These are phyloP conservation scores for Bombus huntii DNA, from an alignment of 1,140 invertebrate species.

Conservation along the genomic window DNA sequence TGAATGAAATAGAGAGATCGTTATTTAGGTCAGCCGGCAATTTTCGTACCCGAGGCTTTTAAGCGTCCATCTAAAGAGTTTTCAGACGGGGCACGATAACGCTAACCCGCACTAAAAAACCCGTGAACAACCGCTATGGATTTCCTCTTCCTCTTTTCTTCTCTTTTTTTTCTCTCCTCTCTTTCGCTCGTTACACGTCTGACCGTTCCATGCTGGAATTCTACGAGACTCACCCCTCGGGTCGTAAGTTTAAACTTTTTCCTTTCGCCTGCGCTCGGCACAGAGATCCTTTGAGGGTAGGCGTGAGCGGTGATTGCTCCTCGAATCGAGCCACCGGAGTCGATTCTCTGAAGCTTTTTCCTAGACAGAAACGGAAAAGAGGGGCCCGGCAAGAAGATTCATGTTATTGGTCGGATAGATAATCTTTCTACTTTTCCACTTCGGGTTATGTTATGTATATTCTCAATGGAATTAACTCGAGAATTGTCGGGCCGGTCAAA, in stretches of 20 bases:
- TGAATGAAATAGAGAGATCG: constrained; percentile 46
- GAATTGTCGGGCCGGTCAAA: neutral
- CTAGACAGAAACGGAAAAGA: neutral
- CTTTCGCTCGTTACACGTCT: neutral
- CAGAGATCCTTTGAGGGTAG: neutral
- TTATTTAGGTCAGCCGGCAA: constrained; percentile 60
- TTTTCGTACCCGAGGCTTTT: constrained; percentile 57
- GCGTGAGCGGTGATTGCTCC: constrained; percentile 8
- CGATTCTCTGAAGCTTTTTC: neutral
- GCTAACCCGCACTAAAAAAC: constrained; percentile 24
- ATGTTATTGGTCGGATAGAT: neutral
- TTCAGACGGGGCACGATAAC: constrained; percentile 25
- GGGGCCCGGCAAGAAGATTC: neutral
- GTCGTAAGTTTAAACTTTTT: neutral
- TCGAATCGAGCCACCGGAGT: neutral
- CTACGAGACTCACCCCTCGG: neutral
- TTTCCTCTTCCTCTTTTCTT: neutral
- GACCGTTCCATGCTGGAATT: neutral
- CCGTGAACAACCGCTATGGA: neutral
- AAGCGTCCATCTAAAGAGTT: constrained; percentile 40
- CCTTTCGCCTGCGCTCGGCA: neutral
- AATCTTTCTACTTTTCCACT: neutral
- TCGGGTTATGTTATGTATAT: neutral
- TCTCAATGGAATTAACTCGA: neutral
- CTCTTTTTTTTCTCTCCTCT: neutral